phyloP scores from a whole-genome alignment of 2,113 vertebrate genomes.

The Cariama cristata region DNA sequence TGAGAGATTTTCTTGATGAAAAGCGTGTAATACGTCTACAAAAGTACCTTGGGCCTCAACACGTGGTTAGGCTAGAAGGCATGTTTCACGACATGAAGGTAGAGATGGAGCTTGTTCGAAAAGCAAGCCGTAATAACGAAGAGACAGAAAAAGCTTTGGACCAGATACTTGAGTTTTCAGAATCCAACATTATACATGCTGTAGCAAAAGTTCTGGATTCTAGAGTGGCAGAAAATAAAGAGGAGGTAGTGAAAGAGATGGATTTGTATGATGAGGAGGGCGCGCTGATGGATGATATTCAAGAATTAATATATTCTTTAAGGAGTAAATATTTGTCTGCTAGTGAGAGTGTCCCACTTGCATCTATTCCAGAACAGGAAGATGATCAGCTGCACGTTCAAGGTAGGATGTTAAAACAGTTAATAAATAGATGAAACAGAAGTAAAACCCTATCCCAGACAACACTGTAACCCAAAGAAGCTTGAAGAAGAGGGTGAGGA shows the following conservation, averaged over 20 bases:
- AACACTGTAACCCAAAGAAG: background rate
- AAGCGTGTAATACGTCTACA: slow-evolving; percentile 75
- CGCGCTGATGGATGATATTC: slow-evolving; percentile 86
- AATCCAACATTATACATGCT: slow-evolving; percentile 82
- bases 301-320: slow-evolving; percentile 89
- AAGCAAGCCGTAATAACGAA: slow-evolving; percentile 53
- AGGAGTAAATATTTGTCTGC: slow-evolving; percentile 81
- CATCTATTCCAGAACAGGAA: background rate
- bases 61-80: slow-evolving; percentile 82
- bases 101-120: slow-evolving; percentile 78
- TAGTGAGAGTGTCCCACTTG: slow-evolving; percentile 75
- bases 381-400: background rate
- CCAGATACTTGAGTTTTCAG: slow-evolving; percentile 84
- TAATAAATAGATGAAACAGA: background rate
- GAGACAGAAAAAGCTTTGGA: slow-evolving; percentile 84
- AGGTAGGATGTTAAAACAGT: slow-evolving; percentile 60
- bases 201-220: slow-evolving; percentile 86
- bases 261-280: slow-evolving; percentile 83
- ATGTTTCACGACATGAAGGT: slow-evolving; percentile 86
- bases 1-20: slow-evolving; percentile 82
- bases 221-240: slow-evolving; percentile 49
- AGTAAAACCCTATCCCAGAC: background rate
- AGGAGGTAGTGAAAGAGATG: slow-evolving; percentile 62
- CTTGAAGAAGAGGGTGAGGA: background rate
- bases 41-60: slow-evolving; percentile 80